Evolutionary conservation across 2,888 invertebrate species (phyloP), one percentile per base, ranked within the genome.

Genomic region (Emmelina monodactyla): DNA sequence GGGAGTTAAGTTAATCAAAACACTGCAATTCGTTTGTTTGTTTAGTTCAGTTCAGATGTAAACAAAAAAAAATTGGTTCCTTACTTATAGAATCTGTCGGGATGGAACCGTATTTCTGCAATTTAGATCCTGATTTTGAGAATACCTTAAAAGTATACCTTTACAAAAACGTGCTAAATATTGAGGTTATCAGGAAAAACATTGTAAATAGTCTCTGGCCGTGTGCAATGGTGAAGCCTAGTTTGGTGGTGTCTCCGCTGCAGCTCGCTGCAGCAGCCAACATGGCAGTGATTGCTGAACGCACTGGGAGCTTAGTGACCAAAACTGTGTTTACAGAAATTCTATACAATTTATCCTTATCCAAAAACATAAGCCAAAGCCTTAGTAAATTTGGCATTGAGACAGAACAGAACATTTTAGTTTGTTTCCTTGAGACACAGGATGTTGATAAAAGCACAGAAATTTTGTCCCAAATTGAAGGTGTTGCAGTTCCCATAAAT

Each of bases 291-390:
- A 47, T 84, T 1, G 66, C 82, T 1, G 69, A 81, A 32, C 82
- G 76, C 46, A 55, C 53, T 1, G 56, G 60, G 9, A 62, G 58
- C 22, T 63, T 86, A 54, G 82, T 83, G 0, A 89, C 89, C 0
- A 83, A 82, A 49, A 82, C 78, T 6, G 50, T 88, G 1, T 85
- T 73, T 51, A 82, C 87, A 0, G 89, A 90, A 63, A 78, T 88
- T 32, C 53, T 90, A 12, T 89, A 82, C 53, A 87, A 86, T 57
- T 65, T 90, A 38, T 88, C 88, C 0, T 60, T 84, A 1, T 83
- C 87, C 0, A 87, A 84, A 51, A 88, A 88, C 47, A 90, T 90
- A 42, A 80, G 85, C 2, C 84, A 85, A 43, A 87, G 89, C 40
- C 66, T 91, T 32, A 69, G 58, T 33, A 85, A 76, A 39, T 89